These are phyloP conservation scores for Melanotaenia maccullochi DNA, from an alignment of 2,797 vertebrate species.

Conservation along the genomic window DNA sequence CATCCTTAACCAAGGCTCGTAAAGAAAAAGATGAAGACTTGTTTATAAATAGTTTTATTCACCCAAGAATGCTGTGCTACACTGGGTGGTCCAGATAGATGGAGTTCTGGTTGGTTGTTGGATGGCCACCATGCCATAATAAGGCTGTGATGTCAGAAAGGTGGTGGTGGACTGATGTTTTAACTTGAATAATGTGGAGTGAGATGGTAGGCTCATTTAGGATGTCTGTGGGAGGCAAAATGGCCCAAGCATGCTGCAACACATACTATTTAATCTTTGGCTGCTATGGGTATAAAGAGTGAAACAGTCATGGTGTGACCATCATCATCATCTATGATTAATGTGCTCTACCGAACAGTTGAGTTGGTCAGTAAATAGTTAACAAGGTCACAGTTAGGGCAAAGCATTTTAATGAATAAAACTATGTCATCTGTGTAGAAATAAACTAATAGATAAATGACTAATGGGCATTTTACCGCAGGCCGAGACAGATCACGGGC, in stretches of 20 bases:
- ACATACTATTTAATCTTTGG: not conserved
- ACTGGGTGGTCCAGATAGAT: not conserved
- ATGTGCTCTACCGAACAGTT: not conserved
- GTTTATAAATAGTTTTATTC: not conserved
- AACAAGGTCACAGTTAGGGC: not conserved
- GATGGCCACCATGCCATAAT: too few species aligned
- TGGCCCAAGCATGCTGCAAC: not conserved
- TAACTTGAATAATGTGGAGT: too few species aligned
- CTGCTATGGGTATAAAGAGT: not conserved
- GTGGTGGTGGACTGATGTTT: too few species aligned
- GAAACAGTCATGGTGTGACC: too few species aligned
- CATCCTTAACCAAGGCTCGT: too few species aligned
- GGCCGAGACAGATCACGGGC: not conserved
- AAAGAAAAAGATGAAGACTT: too few species aligned
- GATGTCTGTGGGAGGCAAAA: too few species aligned
- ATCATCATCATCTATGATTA: too few species aligned
- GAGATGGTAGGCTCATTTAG: too few species aligned
- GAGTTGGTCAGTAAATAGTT: not conserved
- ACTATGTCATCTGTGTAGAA: conserved; percentile 10
- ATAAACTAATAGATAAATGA: not conserved
- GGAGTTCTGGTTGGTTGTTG: not conserved
- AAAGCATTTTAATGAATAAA: not conserved
- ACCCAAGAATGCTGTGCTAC: not conserved
- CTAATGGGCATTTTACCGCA: not conserved
- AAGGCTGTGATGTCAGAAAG: too few species aligned